phyloP scores from a whole-genome alignment of 2,797 vertebrate species.

The Tenualosa ilisha region DNA sequence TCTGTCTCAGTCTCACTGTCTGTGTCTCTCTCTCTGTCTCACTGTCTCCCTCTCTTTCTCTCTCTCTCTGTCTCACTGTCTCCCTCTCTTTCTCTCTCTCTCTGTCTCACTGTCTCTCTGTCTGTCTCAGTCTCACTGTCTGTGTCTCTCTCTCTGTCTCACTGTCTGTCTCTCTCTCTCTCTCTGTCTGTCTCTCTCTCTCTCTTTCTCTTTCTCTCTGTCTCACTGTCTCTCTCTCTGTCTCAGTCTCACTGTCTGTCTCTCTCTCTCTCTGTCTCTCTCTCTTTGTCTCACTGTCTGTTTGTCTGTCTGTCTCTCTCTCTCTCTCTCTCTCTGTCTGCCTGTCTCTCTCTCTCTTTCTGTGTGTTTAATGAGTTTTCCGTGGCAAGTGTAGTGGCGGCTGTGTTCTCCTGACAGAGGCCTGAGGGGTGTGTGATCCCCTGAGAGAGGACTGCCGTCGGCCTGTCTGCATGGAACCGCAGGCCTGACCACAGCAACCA shows the following conservation, averaged over 20 bases:
- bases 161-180: not conserved
- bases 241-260: not conserved
- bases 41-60: conserved; percentile 27
- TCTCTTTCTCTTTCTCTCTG: not conserved
- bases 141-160: not conserved
- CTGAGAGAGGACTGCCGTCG: conserved; percentile 42
- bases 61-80: not conserved
- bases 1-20: not conserved
- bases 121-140: conserved; percentile 37
- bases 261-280: not conserved
- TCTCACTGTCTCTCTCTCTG: conserved; percentile 1
- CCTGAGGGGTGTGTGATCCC: conserved; percentile 44
- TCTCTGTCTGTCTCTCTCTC: conserved; percentile 20
- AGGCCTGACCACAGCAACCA: conserved; percentile 55
- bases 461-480: conserved; percentile 50
- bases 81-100: not conserved
- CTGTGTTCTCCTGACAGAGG: conserved; percentile 22
- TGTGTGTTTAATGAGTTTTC: conserved; percentile 51
- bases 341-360: not conserved
- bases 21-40: not conserved
- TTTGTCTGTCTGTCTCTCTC: no score
- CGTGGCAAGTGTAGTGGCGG: conserved; percentile 43
- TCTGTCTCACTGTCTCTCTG: not conserved
- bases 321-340: not conserved
- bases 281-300: not conserved